Percentiles rank a stretch among this genome's conserved stretches.
Conservation (phyloP, 2,888 invertebrate genomes). For the Abrostola triplasia region DNA sequence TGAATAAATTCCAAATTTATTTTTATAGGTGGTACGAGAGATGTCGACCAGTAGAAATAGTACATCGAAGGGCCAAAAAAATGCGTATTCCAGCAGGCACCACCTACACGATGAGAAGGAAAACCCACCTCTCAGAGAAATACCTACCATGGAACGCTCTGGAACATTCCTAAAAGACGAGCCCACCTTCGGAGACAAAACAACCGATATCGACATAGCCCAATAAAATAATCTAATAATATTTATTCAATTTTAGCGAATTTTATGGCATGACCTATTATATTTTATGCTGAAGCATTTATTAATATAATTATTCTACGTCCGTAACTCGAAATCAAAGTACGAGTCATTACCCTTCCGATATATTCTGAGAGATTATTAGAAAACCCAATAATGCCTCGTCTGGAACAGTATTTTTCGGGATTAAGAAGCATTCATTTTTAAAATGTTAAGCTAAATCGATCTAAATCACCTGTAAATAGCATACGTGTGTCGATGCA, state of each 20-base stretch:
- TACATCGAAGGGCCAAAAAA: constrained; percentile 29
- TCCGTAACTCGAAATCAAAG: constrained; percentile 23
- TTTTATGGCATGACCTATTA: constrained; percentile 22
- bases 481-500: background rate
- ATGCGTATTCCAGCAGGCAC: constrained; percentile 37
- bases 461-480: background rate
- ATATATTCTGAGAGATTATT: background rate
- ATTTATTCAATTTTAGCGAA: constrained; percentile 29
- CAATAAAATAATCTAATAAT: constrained; percentile 49
- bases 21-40: constrained; percentile 62
- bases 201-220: constrained; percentile 68
- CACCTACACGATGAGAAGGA: constrained; percentile 35
- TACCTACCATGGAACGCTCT: constrained; percentile 88
- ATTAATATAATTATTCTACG: constrained; percentile 12
- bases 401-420: no score
- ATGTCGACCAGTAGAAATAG: constrained; percentile 33
- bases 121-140: constrained; percentile 45
- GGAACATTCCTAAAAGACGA: constrained; percentile 93
- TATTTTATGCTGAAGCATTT: constrained; percentile 38
- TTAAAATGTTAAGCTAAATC: no score
- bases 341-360: background rate
- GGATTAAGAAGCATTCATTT: no score
- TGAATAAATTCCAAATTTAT: background rate
- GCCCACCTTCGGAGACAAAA: constrained; percentile 87
- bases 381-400: background rate